Percentiles rank a stretch among this genome's conserved stretches.
Evolutionary conservation across 2,113 vertebrate genomes (phyloP).

Genomic region (Hypanus sabinus): DNA sequence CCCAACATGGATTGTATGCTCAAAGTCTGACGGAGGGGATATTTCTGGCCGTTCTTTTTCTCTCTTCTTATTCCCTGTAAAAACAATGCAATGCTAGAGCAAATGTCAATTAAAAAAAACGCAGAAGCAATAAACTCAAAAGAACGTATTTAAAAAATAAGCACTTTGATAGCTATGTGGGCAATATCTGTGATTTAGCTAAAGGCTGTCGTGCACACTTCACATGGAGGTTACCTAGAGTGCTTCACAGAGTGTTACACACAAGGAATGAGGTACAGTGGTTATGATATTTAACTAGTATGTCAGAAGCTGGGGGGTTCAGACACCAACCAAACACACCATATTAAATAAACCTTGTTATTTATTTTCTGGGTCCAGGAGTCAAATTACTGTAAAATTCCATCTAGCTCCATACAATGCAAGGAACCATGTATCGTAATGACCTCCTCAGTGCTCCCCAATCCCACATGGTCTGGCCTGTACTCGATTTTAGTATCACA

Average conservation of each 20-base stretch:
- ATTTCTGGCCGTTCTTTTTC: constrained; percentile 93
- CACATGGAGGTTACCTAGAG: not conserved
- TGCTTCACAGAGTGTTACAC: not conserved
- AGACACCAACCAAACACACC: not conserved
- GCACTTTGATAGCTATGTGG: not conserved
- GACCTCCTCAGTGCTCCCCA: no score
- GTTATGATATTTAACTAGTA: not conserved
- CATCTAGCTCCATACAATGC: not conserved
- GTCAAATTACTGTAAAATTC: not conserved
- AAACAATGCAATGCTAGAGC: constrained; percentile 22
- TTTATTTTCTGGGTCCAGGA: not conserved
- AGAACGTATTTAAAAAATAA: not conserved
- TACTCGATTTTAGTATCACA: not conserved
- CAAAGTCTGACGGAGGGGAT: constrained; percentile 91
- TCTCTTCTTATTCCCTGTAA: constrained; percentile 81
- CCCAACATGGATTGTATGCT: constrained; percentile 94
- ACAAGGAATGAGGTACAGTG: not conserved
- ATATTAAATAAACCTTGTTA: not conserved
- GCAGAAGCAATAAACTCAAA: not conserved
- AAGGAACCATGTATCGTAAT: not conserved
- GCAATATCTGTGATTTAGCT: not conserved
- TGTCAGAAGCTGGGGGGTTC: not conserved
- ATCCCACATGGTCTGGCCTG: not conserved
- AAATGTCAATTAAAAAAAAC: not conserved
- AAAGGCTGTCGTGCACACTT: not conserved